Conservation (phyloP, 2,888 invertebrate species). For the Calliscelio sp. region DNA sequence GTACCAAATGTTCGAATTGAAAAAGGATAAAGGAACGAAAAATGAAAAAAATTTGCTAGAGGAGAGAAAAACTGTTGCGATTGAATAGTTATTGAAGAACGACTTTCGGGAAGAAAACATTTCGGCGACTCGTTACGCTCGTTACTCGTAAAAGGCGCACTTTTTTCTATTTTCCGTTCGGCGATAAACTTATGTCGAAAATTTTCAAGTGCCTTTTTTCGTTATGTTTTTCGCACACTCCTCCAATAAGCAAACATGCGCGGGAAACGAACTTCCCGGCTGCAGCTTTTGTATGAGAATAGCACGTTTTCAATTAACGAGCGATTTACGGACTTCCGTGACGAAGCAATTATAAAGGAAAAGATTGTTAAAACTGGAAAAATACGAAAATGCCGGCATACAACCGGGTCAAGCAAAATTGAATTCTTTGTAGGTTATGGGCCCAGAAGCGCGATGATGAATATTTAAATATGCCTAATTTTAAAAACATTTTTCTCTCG, state of each 20-base stretch:
- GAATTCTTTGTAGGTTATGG: slow-evolving; percentile 47
- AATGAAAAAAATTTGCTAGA: slow-evolving; percentile 12
- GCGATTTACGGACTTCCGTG: slow-evolving; percentile 64
- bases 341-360: slow-evolving; percentile 63
- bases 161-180: slow-evolving; percentile 19
- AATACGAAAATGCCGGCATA: slow-evolving; percentile 65
- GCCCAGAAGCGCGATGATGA: background rate
- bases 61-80: no score
- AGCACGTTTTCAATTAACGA: slow-evolving; percentile 70
- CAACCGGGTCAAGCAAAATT: slow-evolving; percentile 52
- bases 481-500: background rate
- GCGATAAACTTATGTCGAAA: slow-evolving; percentile 57
- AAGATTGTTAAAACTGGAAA: slow-evolving; percentile 63
- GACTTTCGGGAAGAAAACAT: no score
- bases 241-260: slow-evolving; percentile 48
- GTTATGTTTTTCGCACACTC: slow-evolving; percentile 36
- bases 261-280: slow-evolving; percentile 43
- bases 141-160: slow-evolving; percentile 20
- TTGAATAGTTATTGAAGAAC: no score
- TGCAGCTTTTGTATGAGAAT: slow-evolving; percentile 40
- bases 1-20: background rate
- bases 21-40: background rate
- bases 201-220: slow-evolving; percentile 42
- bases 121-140: slow-evolving; percentile 48
- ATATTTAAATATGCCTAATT: slow-evolving; percentile 29